A percentile compares a stretch with the other conserved stretches of the same genome.
phyloP scores from a whole-genome alignment of 2,113 vertebrate genomes.

The Apeltes quadracus region DNA sequence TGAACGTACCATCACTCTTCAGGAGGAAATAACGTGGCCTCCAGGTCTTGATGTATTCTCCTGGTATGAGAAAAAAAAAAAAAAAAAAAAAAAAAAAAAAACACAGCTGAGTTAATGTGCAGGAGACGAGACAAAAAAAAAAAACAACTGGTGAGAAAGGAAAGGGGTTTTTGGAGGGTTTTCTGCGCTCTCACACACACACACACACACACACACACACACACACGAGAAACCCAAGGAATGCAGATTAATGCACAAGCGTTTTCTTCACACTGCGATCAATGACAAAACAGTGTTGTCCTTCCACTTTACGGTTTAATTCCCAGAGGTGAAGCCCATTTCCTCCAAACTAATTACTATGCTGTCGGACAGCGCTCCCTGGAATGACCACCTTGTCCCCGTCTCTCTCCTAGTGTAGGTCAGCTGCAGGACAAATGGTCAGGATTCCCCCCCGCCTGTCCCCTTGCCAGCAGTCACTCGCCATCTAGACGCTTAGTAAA shows the following conservation, averaged over 20 bases:
- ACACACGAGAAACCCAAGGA: conserved; percentile 15
- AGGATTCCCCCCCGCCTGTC: conserved; percentile 39
- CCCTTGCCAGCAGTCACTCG: conserved; percentile 31
- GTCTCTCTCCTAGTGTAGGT: conserved; percentile 55
- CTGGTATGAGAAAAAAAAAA: conserved; percentile 73
- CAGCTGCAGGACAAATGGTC: conserved; percentile 61
- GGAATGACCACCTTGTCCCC: conserved; percentile 59
- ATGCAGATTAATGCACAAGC: conserved; percentile 5
- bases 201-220: too few relatives aligned
- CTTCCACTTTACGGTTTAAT: conserved; percentile 30
- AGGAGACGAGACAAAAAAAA: conserved; percentile 7
- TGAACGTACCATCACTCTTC: conserved; percentile 96
- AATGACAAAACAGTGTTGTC: conserved; percentile 10
- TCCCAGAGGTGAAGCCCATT: conserved; percentile 20
- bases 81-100: conserved; percentile 6
- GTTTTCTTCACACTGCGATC: conserved; percentile 39
- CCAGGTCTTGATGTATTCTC: conserved; percentile 99
- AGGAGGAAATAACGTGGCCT: conserved; percentile 94
- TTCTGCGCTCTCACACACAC: neutral
- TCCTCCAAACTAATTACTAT: conserved; percentile 54
- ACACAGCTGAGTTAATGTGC: neutral
- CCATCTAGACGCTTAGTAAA: neutral
- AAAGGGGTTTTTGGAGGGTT: neutral
- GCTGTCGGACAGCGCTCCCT: conserved; percentile 37
- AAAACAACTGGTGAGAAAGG: conserved; percentile 6